A percentile compares a stretch with the other conserved stretches of the same genome.
Evolutionary conservation across 2,888 invertebrate genomes (phyloP).

Genomic region (Nomada ruficornis): DNA sequence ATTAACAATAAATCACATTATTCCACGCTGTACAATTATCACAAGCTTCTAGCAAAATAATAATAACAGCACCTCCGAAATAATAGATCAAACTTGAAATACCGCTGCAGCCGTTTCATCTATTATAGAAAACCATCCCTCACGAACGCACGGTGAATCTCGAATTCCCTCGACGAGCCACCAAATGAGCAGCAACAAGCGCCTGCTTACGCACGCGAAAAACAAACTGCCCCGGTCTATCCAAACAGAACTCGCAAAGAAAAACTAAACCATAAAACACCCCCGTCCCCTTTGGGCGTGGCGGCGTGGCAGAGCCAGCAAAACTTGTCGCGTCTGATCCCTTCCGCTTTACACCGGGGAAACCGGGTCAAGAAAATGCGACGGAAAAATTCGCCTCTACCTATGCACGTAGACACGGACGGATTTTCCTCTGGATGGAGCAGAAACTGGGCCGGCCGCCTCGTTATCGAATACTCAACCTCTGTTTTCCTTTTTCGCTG

Average conservation of each 20-base stretch:
- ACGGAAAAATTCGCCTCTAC: conserved; percentile 63
- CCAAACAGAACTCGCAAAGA: not conserved
- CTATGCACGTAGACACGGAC: conserved; percentile 48
- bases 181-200: conserved; percentile 30
- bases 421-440: conserved; percentile 52
- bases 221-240: not conserved
- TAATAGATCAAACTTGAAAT: too few relatives aligned
- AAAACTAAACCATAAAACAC: conserved; percentile 19
- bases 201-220: not conserved
- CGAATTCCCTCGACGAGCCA: conserved; percentile 2
- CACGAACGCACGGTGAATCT: too few relatives aligned
- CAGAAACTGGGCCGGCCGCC: conserved; percentile 61
- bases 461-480: conserved; percentile 66
- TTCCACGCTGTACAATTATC: not conserved
- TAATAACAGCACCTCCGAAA: not conserved
- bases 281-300: conserved; percentile 6
- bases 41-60: not conserved
- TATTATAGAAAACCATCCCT: too few relatives aligned
- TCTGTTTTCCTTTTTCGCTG: conserved; percentile 57
- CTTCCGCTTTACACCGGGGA: conserved; percentile 46
- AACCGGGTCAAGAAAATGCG: conserved; percentile 65
- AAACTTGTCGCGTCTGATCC: conserved; percentile 60
- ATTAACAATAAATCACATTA: not conserved
- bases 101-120: too few relatives aligned
- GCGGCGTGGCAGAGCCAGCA: conserved; percentile 17